phyloP scores from a whole-genome alignment of 2,797 vertebrate species.

The Babyrousa celebensis region DNA sequence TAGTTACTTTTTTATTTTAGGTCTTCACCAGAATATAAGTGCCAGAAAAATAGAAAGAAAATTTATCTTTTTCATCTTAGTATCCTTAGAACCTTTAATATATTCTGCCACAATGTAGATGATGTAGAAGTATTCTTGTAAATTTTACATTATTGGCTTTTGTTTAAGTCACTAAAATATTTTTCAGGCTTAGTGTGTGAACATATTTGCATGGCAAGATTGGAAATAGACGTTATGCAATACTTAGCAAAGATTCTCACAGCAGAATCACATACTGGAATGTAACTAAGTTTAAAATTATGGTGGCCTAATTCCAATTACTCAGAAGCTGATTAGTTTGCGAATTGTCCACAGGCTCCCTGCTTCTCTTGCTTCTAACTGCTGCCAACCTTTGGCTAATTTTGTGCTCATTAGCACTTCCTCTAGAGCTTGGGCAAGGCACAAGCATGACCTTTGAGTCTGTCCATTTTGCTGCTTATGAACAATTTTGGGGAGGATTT shows the following conservation, averaged over 20 bases:
- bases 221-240: slow-evolving; percentile 43
- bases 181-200: slow-evolving; percentile 31
- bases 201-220: slow-evolving; percentile 25
- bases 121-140: background rate
- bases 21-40: background rate
- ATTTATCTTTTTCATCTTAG: background rate
- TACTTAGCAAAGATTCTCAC: slow-evolving; percentile 6
- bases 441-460: slow-evolving; percentile 64
- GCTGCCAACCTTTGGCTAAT: slow-evolving; percentile 82
- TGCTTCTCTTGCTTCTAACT: slow-evolving; percentile 73
- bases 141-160: background rate
- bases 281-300: slow-evolving; percentile 75
- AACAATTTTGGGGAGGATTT: slow-evolving; percentile 48
- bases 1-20: background rate
- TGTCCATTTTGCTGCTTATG: slow-evolving; percentile 74
- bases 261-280: background rate
- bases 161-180: slow-evolving; percentile 35
- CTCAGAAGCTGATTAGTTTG: slow-evolving; percentile 79
- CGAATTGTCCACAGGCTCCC: slow-evolving; percentile 44
- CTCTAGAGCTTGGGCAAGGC: slow-evolving; percentile 68
- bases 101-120: background rate
- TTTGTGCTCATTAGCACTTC: slow-evolving; percentile 80
- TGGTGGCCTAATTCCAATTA: slow-evolving; percentile 72
- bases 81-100: background rate
- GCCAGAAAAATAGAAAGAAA: slow-evolving; percentile 9